Conservation (phyloP, 53 echinoderm and acorn worm genomes). For the Zoroaster sp. region DNA sequence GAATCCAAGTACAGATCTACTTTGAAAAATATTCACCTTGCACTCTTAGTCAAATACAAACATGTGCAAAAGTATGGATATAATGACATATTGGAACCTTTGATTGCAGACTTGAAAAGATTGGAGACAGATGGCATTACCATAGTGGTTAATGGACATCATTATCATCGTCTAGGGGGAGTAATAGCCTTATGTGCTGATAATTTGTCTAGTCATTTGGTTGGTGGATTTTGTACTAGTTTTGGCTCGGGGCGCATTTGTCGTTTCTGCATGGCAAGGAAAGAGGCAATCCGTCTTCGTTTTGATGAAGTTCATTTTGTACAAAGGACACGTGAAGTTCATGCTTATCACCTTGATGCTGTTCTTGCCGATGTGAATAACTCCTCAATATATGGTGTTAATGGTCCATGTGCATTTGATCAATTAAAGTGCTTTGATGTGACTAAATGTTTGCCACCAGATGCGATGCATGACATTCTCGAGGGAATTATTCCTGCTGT, state of each 20-base stretch:
- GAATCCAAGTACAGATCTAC: conserved; percentile 3
- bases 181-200: conserved; percentile 16
- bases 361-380: background rate
- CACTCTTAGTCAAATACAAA: conserved; percentile 12
- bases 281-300: conserved; percentile 13
- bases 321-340: conserved; percentile 20
- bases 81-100: background rate
- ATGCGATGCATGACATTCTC: conserved; percentile 56
- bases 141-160: background rate
- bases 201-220: conserved; percentile 16
- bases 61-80: conserved; percentile 1
- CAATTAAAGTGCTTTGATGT: conserved; percentile 40
- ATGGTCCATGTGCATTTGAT: conserved; percentile 45
- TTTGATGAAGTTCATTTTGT: conserved; percentile 27
- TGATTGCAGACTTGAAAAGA: background rate
- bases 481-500: conserved; percentile 47
- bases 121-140: background rate
- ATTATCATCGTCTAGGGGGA: background rate
- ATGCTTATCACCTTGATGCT: conserved; percentile 46
- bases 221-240: conserved; percentile 4
- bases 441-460: conserved; percentile 58
- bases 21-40: conserved; percentile 14
- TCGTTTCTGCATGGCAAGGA: conserved; percentile 43
- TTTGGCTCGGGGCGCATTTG: conserved; percentile 35
- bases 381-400: conserved; percentile 45